Evolutionary conservation across 2,113 vertebrate genomes (phyloP).

Genomic region (Tetrax tetrax): DNA sequence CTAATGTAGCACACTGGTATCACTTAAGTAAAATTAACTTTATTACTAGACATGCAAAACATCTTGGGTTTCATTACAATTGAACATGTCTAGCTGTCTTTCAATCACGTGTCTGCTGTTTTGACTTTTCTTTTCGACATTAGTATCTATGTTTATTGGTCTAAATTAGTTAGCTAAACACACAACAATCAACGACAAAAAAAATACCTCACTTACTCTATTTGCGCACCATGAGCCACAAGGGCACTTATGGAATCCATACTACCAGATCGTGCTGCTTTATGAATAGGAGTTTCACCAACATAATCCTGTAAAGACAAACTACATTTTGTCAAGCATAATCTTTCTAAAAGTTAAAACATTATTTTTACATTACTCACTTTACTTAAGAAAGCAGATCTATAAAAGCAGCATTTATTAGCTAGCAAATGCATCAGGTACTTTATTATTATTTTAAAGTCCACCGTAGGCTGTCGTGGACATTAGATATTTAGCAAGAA

Average conservation of each 20-base stretch:
- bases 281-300: conserved; percentile 94
- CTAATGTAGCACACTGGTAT: background rate
- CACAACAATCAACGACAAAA: conserved; percentile 57
- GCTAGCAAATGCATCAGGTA: background rate
- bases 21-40: background rate
- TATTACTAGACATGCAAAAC: conserved; percentile 38
- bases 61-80: background rate
- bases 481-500: background rate
- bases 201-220: conserved; percentile 87
- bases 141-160: conserved; percentile 18
- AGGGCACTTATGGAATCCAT: conserved; percentile 92
- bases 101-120: background rate
- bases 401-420: background rate
- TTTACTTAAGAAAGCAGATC: conserved; percentile 5
- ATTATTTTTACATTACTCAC: background rate
- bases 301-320: conserved; percentile 88
- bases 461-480: background rate
- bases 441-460: background rate
- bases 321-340: conserved; percentile 63
- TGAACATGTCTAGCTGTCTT: conserved; percentile 12
- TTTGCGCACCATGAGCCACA: conserved; percentile 88
- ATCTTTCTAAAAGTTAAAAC: background rate
- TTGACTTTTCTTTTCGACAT: background rate
- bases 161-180: conserved; percentile 67
- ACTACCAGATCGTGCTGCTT: conserved; percentile 94